Percentiles rank a stretch among this genome's conserved stretches.
Evolutionary conservation across 2,113 vertebrate species (phyloP).

Genomic region (Phalacrocorax aristotelis): DNA sequence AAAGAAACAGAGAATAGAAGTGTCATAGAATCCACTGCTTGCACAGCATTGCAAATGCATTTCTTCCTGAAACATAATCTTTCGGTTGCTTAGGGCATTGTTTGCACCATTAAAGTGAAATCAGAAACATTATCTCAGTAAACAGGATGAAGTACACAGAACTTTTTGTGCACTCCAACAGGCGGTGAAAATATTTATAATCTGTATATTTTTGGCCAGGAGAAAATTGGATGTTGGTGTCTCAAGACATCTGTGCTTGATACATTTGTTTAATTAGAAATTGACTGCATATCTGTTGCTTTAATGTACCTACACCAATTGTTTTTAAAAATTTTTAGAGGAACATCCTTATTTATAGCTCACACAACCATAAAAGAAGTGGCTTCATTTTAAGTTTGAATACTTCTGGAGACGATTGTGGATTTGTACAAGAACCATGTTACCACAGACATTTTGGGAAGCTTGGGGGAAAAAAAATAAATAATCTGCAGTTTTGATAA

Average conservation of each 20-base stretch:
- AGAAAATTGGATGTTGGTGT: constrained; percentile 36
- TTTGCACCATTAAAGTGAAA: constrained; percentile 26
- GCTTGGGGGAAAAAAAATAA: neutral
- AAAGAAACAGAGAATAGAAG: neutral
- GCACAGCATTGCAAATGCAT: neutral
- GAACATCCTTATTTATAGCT: neutral
- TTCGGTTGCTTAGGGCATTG: neutral
- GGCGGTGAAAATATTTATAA: constrained; percentile 35
- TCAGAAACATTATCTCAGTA: constrained; percentile 42
- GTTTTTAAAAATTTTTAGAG: constrained; percentile 11
- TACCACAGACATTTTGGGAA: constrained; percentile 18
- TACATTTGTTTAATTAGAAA: constrained; percentile 23
- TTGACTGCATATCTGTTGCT: constrained; percentile 11
- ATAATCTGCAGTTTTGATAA: constrained; percentile 13
- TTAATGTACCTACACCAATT: constrained; percentile 1
- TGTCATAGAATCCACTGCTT: neutral
- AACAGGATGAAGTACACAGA: constrained; percentile 32
- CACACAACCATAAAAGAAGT: neutral
- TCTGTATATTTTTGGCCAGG: constrained; percentile 37
- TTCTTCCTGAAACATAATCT: neutral
- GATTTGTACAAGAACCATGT: neutral
- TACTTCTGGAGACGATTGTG: neutral
- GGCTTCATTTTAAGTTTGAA: constrained; percentile 11
- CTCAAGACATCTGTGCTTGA: constrained; percentile 41
- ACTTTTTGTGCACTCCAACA: constrained; percentile 30